A percentile compares a stretch with the other conserved stretches of the same genome.
Conservation (phyloP, 35 echinoderm and acorn worm genomes). For the Anneissia japonica region DNA sequence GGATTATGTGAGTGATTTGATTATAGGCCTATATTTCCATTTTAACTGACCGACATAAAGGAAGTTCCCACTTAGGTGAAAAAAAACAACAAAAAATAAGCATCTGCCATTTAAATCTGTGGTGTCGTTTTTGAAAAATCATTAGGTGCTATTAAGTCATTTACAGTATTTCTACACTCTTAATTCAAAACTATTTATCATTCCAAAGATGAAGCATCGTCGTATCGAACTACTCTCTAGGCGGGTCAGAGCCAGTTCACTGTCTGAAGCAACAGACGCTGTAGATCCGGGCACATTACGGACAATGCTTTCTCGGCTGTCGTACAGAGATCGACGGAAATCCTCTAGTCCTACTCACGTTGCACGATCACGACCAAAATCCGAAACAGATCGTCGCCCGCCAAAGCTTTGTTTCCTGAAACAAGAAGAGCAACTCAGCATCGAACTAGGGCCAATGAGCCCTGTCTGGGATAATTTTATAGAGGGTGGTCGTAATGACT, state of each 20-base stretch:
- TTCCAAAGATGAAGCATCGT: not conserved
- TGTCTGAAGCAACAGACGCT: not conserved
- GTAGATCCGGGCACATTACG: not conserved
- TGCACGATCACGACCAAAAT: not conserved
- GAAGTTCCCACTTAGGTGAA: too few species aligned
- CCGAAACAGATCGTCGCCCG: not conserved
- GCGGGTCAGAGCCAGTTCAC: not conserved
- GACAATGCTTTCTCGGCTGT: not conserved
- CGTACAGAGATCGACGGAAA: not conserved
- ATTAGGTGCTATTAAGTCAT: too few species aligned
- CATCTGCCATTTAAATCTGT: too few species aligned
- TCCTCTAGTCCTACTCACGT: not conserved
- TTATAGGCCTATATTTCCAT: too few species aligned
- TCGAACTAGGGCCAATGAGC: conserved; percentile 79
- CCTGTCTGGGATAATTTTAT: conserved; percentile 84
- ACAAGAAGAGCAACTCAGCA: conserved; percentile 27
- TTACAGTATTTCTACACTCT: too few species aligned
- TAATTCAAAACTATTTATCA: not conserved
- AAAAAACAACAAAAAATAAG: too few species aligned
- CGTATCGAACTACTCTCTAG: not conserved
- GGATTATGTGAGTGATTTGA: not conserved
- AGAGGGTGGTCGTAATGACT: conserved; percentile 49
- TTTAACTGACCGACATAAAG: too few species aligned
- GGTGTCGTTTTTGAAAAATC: too few species aligned
- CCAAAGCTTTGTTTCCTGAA: not conserved